These are phyloP conservation scores for Mustela lutreola DNA, from an alignment of 2,113 vertebrate genomes.

Conservation along the genomic window DNA sequence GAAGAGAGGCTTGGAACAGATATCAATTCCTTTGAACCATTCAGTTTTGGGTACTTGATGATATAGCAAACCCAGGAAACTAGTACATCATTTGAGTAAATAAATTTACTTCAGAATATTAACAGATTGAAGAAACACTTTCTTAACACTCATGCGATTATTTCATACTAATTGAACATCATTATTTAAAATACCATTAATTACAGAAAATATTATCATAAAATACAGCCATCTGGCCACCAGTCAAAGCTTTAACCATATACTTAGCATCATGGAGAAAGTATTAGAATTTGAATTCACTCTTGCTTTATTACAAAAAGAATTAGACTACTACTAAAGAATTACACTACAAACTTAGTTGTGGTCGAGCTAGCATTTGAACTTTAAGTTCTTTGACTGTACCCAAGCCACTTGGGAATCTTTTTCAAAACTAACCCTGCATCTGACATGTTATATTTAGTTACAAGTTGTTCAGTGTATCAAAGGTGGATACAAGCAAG, in stretches of 20 bases:
- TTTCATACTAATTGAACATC: background rate
- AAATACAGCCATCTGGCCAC: background rate
- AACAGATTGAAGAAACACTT: background rate
- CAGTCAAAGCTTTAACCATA: background rate
- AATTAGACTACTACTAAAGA: background rate
- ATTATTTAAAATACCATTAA: background rate
- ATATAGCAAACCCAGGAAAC: background rate
- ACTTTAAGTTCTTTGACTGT: background rate
- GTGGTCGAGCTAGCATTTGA: background rate
- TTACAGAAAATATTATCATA: background rate
- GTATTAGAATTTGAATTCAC: background rate
- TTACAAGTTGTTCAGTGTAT: background rate
- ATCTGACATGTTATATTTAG: background rate
- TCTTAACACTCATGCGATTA: background rate
- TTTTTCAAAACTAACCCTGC: background rate
- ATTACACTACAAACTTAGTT: background rate
- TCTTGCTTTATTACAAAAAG: background rate
- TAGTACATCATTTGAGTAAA: background rate
- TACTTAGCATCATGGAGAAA: background rate
- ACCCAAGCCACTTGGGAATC: background rate
- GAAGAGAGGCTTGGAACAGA: background rate
- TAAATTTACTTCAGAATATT: constrained; percentile 9
- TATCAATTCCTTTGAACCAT: background rate
- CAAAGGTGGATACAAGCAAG: background rate
- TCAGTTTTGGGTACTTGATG: background rate